Conservation (phyloP, 2,113 vertebrate species). For the Sisor rabdophorus region DNA sequence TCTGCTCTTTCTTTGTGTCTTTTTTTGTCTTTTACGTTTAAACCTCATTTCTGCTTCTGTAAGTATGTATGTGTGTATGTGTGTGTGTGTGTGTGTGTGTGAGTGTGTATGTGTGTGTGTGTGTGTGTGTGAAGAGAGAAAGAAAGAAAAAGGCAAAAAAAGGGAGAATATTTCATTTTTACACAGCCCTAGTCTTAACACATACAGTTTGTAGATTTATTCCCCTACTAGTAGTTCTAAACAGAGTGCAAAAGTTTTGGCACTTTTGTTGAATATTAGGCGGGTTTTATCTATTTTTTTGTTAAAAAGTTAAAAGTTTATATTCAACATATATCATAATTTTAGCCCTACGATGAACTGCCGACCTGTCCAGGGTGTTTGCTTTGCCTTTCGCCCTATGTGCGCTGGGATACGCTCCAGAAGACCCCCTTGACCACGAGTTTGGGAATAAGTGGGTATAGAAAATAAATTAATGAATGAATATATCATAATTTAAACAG, state of each 20-base stretch:
- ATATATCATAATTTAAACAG: too few relatives aligned
- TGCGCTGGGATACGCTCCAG: too few relatives aligned
- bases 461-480: too few relatives aligned
- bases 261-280: neutral
- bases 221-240: neutral
- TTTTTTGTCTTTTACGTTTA: slow-evolving; percentile 40
- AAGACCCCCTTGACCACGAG: too few relatives aligned
- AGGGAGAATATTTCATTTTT: neutral
- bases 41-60: too few relatives aligned
- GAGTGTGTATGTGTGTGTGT: neutral
- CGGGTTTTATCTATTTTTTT: neutral
- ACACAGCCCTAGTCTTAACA: neutral
- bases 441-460: too few relatives aligned
- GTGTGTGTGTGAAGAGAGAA: neutral
- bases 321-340: too few relatives aligned
- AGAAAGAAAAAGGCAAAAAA: too few relatives aligned
- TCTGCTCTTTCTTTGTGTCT: slow-evolving; percentile 10
- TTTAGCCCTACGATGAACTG: too few relatives aligned
- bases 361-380: too few relatives aligned
- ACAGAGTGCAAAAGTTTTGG: slow-evolving; percentile 4
- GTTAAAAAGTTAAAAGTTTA: too few relatives aligned
- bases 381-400: too few relatives aligned
- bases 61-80: neutral
- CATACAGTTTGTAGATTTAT: neutral
- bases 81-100: neutral